These are phyloP conservation scores for Vanessa tameamea DNA, from an alignment of 1,140 invertebrate species.

Conservation along the genomic window DNA sequence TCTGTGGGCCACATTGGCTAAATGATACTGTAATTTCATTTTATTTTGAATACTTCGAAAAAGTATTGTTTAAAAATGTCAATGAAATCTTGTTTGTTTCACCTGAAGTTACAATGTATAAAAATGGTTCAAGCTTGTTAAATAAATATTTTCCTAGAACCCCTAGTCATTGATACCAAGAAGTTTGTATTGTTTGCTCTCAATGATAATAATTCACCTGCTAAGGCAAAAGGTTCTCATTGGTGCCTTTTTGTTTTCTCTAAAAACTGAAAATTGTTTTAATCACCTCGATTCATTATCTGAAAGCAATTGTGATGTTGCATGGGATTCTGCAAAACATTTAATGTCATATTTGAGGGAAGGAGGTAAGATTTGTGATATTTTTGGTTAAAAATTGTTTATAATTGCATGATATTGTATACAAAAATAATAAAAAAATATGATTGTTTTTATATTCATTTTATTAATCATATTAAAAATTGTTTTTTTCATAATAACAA, in stretches of 20 bases:
- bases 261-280: constrained; percentile 84
- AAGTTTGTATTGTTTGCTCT: constrained; percentile 91
- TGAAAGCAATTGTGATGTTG: constrained; percentile 81
- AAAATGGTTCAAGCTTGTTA: constrained; percentile 86
- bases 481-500: neutral
- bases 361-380: constrained; percentile 54
- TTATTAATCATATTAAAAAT: no score
- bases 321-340: constrained; percentile 80
- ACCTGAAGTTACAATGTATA: constrained; percentile 92
- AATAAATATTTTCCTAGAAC: constrained; percentile 86
- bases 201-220: constrained; percentile 88
- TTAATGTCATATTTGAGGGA: constrained; percentile 67
- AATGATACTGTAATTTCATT: constrained; percentile 95
- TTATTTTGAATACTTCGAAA: constrained; percentile 93
- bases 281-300: constrained; percentile 90
- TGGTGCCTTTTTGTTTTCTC: constrained; percentile 92
- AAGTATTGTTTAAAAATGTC: constrained; percentile 83
- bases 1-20: constrained; percentile 90
- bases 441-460: no score
- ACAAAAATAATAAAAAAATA: no score
- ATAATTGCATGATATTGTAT: no score
- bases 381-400: neutral
- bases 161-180: constrained; percentile 84
- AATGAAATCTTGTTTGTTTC: constrained; percentile 88
- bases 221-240: constrained; percentile 89